These are phyloP conservation scores for Mizuhopecten yessoensis DNA, from an alignment of 1,140 invertebrate genomes.

Conservation along the genomic window DNA sequence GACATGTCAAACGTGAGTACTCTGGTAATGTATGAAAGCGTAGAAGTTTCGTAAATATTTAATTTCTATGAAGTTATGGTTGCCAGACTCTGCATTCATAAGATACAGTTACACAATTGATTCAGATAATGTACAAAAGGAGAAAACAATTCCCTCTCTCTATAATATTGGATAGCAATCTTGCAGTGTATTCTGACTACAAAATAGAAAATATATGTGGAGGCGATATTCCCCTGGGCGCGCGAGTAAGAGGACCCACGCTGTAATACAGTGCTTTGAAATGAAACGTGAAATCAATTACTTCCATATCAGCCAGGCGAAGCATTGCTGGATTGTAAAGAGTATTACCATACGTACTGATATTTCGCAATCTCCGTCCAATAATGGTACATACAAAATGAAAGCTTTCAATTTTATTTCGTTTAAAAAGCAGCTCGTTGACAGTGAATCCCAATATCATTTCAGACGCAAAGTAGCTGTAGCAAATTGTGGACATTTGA, in stretches of 20 bases:
- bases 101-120: no score
- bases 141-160: neutral
- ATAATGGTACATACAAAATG: neutral
- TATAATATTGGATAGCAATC: neutral
- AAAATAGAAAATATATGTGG: neutral
- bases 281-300: neutral
- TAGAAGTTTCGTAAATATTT: slow-evolving; percentile 6
- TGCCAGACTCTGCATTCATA: no score
- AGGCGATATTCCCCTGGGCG: neutral
- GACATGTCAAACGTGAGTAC: no score
- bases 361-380: neutral
- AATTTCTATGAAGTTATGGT: no score
- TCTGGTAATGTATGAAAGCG: neutral
- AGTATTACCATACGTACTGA: neutral
- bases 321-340: neutral
- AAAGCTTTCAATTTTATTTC: neutral
- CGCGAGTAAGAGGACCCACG: neutral
- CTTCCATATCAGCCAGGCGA: neutral
- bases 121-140: no score
- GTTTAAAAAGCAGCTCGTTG: neutral
- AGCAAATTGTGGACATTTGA: no score
- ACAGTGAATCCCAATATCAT: no score
- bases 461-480: no score
- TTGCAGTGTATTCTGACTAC: neutral
- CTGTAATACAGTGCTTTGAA: neutral